Evolutionary conservation across 2,888 invertebrate species (phyloP).

Genomic region (Apodemia hepburni): DNA sequence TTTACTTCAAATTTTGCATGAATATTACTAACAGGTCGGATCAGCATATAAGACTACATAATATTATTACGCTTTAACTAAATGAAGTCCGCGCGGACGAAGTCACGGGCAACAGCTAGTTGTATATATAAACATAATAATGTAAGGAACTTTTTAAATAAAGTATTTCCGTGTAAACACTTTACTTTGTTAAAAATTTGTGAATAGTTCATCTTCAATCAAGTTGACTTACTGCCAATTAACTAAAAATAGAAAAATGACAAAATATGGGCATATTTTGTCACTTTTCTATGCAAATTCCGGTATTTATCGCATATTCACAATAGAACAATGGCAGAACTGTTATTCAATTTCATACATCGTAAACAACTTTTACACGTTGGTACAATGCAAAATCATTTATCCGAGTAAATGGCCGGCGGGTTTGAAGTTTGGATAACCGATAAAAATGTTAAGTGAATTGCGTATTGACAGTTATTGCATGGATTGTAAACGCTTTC

Average conservation of each 20-base stretch:
- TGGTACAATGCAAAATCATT: constrained; percentile 1
- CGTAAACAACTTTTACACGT: background rate
- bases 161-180: no score
- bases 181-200: no score
- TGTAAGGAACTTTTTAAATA: no score
- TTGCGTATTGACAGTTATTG: background rate
- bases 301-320: background rate
- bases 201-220: no score
- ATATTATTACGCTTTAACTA: no score
- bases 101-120: no score
- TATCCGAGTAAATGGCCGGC: background rate
- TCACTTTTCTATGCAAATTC: no score
- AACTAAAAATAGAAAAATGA: background rate
- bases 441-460: background rate
- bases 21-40: no score
- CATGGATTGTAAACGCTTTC: background rate
- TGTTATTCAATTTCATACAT: constrained; percentile 1
- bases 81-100: no score
- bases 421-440: constrained; percentile 4
- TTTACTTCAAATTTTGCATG: no score
- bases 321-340: background rate
- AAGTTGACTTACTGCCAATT: background rate
- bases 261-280: background rate
- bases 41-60: no score
- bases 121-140: no score